A percentile compares a stretch with the other conserved stretches of the same genome.
Evolutionary conservation across 2,797 vertebrate species (phyloP).

Genomic region (Thamnophis elegans): DNA sequence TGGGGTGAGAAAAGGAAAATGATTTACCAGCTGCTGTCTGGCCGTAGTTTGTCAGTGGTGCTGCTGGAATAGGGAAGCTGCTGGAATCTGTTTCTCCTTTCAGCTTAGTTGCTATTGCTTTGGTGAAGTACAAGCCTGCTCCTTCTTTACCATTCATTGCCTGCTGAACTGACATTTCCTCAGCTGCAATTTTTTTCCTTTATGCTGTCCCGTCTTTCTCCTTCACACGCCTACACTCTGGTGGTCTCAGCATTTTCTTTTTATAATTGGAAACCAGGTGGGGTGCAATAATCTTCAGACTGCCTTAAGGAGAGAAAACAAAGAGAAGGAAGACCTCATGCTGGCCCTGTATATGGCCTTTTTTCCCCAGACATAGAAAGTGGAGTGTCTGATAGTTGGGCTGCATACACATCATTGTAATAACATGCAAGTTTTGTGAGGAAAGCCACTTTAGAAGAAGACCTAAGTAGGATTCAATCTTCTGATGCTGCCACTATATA

Average conservation of each 20-base stretch:
- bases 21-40: not conserved
- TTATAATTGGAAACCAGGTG: not conserved
- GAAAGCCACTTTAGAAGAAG: not conserved
- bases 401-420: not conserved
- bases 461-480: not conserved
- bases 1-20: not conserved
- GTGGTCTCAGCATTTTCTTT: not conserved
- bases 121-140: not conserved
- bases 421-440: not conserved
- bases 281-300: not conserved
- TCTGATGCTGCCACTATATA: not conserved
- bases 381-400: not conserved
- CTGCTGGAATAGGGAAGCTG: not conserved
- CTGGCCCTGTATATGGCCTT: not conserved
- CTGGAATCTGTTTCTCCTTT: not conserved
- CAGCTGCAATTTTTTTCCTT: not conserved
- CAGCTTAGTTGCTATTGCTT: not conserved
- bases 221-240: not conserved
- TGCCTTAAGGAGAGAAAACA: not conserved
- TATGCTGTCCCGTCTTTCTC: not conserved
- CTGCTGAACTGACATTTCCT: not conserved
- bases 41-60: not conserved
- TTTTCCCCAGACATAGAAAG: not conserved
- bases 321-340: not conserved
- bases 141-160: not conserved